Evolutionary conservation across 1,140 invertebrate species (phyloP).

Genomic region (Drosophila sproati): DNA sequence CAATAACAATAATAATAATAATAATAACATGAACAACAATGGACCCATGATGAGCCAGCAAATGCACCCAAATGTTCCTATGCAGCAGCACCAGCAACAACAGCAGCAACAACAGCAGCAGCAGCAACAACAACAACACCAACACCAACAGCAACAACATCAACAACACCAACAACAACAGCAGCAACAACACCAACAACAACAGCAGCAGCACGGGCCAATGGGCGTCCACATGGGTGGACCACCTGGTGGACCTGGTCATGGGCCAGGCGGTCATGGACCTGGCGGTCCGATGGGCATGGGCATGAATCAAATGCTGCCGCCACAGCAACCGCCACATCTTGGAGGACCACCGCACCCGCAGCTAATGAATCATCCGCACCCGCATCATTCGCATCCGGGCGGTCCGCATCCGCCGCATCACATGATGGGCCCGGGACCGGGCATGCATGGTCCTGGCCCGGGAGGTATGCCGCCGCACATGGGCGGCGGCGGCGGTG

Average conservation of each 20-base stretch:
- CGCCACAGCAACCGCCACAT: slow-evolving; percentile 74
- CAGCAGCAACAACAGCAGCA: slow-evolving; percentile 19
- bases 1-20: slow-evolving; percentile 79
- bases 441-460: slow-evolving; percentile 66
- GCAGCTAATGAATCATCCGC: slow-evolving; percentile 73
- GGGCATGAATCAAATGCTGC: slow-evolving; percentile 83
- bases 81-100: slow-evolving; percentile 70
- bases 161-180: slow-evolving; percentile 34
- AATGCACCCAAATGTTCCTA: slow-evolving; percentile 83
- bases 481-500: slow-evolving; percentile 62
- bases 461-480: slow-evolving; percentile 71
- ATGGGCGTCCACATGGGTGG: slow-evolving; percentile 66
- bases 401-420: slow-evolving; percentile 64
- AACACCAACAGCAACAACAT: slow-evolving; percentile 6
- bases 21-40: slow-evolving; percentile 81
- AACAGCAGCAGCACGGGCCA: slow-evolving; percentile 53
- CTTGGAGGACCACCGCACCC: slow-evolving; percentile 69
- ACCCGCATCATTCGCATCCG: slow-evolving; percentile 69
- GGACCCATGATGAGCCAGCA: slow-evolving; percentile 77
- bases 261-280: slow-evolving; percentile 50
- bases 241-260: slow-evolving; percentile 55
- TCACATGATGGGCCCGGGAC: slow-evolving; percentile 69
- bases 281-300: slow-evolving; percentile 56
- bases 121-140: slow-evolving; percentile 1
- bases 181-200: slow-evolving; percentile 24